phyloP scores from a whole-genome alignment of 30 jellyfish, hydroid and myxozoan genomes.

The Phacellophora camtschatica region DNA sequence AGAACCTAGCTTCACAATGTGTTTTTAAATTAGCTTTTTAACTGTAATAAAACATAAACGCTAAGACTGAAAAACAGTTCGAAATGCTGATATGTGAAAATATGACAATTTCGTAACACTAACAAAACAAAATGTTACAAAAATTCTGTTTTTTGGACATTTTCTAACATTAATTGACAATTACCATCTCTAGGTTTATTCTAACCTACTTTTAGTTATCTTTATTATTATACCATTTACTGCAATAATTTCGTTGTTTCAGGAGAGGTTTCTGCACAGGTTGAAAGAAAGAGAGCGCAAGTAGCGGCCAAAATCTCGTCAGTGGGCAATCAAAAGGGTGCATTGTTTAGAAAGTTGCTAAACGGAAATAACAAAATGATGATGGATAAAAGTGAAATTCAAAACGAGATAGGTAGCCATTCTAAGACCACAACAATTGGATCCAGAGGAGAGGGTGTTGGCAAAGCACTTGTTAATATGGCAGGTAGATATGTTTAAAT shows the following conservation, averaged over 20 bases:
- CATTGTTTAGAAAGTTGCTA: not conserved
- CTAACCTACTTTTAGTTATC: no score
- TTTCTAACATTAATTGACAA: no score
- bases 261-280: constrained; percentile 29
- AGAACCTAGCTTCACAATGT: no score
- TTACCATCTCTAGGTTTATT: no score
- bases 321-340: constrained; percentile 2
- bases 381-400: constrained; percentile 2
- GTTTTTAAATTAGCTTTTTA: no score
- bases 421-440: constrained; percentile 26
- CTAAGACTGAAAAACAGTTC: no score
- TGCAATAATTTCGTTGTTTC: not conserved
- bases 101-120: no score
- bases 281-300: constrained; percentile 44
- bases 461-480: constrained; percentile 54
- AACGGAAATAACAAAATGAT: not conserved
- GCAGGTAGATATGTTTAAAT: constrained; percentile 58
- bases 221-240: no score
- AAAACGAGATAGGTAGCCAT: constrained; percentile 6
- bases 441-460: constrained; percentile 50
- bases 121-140: no score
- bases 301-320: constrained; percentile 13
- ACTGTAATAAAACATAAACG: no score
- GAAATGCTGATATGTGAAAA: no score
- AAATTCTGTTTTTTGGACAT: no score